These are phyloP conservation scores for Pandemis heparana DNA, from an alignment of 2,888 invertebrate species.

Conservation along the genomic window DNA sequence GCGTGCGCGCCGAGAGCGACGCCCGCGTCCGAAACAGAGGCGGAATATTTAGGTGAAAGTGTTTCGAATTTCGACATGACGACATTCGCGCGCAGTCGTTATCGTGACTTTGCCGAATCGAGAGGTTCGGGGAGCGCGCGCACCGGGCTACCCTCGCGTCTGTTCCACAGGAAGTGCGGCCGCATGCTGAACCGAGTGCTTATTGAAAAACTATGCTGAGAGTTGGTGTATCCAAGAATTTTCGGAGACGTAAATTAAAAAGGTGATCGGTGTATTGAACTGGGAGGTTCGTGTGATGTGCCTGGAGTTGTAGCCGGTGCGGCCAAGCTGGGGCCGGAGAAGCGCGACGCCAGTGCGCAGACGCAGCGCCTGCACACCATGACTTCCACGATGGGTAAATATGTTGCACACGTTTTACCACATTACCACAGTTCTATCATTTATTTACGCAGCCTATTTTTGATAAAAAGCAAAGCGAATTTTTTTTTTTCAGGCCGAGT, in stretches of 20 bases:
- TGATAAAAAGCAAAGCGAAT: slow-evolving; percentile 30
- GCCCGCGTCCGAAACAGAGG: slow-evolving; percentile 85
- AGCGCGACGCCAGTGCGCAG: slow-evolving; percentile 78
- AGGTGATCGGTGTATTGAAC: slow-evolving; percentile 75
- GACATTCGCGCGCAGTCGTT: slow-evolving; percentile 86
- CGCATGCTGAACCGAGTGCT: slow-evolving; percentile 70
- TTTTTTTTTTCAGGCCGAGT: not conserved
- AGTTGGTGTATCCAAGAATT: slow-evolving; percentile 74
- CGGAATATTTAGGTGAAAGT: slow-evolving; percentile 86
- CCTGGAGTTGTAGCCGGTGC: slow-evolving; percentile 68
- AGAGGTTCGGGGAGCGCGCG: slow-evolving; percentile 74
- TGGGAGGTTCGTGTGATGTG: slow-evolving; percentile 77
- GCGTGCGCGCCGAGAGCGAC: slow-evolving; percentile 84
- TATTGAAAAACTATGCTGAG: slow-evolving; percentile 77
- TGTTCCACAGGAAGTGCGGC: slow-evolving; percentile 72
- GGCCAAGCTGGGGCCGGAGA: slow-evolving; percentile 77
- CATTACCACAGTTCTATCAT: not conserved
- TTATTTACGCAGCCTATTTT: slow-evolving; percentile 10
- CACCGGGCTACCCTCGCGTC: slow-evolving; percentile 60
- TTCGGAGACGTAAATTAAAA: slow-evolving; percentile 79
- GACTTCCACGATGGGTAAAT: slow-evolving; percentile 85
- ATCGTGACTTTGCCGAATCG: slow-evolving; percentile 86
- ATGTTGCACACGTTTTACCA: slow-evolving; percentile 41
- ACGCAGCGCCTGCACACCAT: slow-evolving; percentile 79
- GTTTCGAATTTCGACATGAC: slow-evolving; percentile 86